Conservation (phyloP, 2,888 invertebrate genomes). For the Meiosimyza platycephala region DNA sequence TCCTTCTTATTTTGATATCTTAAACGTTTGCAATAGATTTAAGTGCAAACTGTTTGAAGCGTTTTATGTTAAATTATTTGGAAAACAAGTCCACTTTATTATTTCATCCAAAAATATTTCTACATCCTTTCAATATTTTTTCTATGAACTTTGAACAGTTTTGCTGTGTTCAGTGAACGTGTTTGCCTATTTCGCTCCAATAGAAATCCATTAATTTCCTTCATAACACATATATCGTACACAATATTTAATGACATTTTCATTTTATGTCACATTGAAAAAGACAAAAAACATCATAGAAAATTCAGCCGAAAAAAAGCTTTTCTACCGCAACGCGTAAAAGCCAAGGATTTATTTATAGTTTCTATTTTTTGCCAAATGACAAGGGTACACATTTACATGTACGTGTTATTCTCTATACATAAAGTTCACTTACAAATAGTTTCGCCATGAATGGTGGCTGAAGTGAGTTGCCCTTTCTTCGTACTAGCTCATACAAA, state of each 20-base stretch:
- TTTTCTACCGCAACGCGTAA: not conserved
- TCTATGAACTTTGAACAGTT: no score
- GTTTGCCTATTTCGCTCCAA: not conserved
- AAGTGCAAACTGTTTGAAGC: no score
- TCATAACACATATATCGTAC: not conserved
- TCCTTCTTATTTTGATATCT: no score
- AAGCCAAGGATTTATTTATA: conserved; percentile 25
- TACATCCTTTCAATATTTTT: no score
- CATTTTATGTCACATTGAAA: conserved; percentile 4
- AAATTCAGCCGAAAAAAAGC: conserved; percentile 9
- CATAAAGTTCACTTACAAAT: not conserved
- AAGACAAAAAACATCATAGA: conserved; percentile 1
- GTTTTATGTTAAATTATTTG: no score
- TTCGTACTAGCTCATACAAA: not conserved
- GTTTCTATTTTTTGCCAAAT: not conserved
- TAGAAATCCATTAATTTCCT: conserved; percentile 6
- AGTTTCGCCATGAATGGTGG: not conserved
- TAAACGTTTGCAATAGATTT: no score
- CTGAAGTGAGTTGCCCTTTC: conserved; percentile 12
- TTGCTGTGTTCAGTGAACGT: not conserved
- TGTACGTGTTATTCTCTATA: not conserved
- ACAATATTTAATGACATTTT: conserved; percentile 19
- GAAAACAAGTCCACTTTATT: no score
- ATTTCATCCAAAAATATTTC: no score
- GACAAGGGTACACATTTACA: not conserved